These are phyloP conservation scores for Atherinomorus stipes DNA, from an alignment of 2,113 vertebrate species.

Conservation along the genomic window DNA sequence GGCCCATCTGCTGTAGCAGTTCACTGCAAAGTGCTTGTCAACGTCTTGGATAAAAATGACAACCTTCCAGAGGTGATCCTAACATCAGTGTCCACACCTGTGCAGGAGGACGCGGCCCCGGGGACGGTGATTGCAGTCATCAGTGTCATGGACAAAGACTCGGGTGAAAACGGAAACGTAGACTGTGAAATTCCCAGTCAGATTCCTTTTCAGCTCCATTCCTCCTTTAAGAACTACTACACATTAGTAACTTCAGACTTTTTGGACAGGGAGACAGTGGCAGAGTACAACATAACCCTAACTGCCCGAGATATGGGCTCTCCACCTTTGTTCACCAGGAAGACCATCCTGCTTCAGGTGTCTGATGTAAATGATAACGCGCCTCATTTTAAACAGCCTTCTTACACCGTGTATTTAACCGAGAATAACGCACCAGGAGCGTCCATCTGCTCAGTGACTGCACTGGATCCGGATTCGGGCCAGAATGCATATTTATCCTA, in stretches of 20 bases:
- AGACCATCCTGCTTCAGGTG: conserved; percentile 80
- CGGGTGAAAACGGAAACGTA: conserved; percentile 86
- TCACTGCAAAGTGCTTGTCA: conserved; percentile 85
- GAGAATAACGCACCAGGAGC: conserved; percentile 90
- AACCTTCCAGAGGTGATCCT: conserved; percentile 79
- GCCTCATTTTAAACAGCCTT: conserved; percentile 86
- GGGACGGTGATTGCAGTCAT: conserved; percentile 90
- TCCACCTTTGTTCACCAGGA: conserved; percentile 80
- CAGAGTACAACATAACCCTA: conserved; percentile 87
- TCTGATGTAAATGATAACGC: conserved; percentile 89
- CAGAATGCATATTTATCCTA: conserved; percentile 88
- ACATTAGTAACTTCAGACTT: conserved; percentile 85
- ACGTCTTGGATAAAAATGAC: conserved; percentile 80
- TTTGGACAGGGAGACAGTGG: conserved; percentile 84
- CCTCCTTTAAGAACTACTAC: conserved; percentile 92
- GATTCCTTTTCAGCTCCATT: conserved; percentile 86
- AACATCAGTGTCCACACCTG: conserved; percentile 80
- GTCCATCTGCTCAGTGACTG: conserved; percentile 85
- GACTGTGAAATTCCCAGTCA: conserved; percentile 83
- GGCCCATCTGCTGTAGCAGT: conserved; percentile 88
- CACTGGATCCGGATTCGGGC: conserved; percentile 84
- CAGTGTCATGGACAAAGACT: conserved; percentile 87
- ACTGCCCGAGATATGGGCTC: conserved; percentile 85
- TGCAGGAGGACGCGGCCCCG: conserved; percentile 83
- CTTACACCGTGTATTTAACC: conserved; percentile 86